Conservation (phyloP, 2,797 vertebrate genomes). For the Molossus molossus region DNA sequence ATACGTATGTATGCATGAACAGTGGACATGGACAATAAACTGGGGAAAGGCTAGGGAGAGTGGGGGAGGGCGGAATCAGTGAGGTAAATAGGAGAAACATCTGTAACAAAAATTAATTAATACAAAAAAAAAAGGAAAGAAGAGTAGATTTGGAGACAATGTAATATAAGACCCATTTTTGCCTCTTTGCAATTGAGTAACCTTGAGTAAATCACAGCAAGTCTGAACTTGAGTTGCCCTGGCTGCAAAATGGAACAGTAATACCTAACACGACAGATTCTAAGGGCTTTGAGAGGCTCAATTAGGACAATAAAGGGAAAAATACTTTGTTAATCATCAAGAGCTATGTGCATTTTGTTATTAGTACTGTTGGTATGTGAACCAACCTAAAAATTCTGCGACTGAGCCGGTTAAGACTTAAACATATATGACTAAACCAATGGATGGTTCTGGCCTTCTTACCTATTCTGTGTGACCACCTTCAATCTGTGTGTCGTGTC, state of each 20-base stretch:
- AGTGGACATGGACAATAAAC: too few relatives aligned
- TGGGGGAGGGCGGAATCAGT: too few relatives aligned
- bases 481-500: neutral
- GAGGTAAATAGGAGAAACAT: too few relatives aligned
- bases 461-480: neutral
- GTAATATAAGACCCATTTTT: constrained; percentile 8
- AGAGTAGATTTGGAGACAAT: constrained; percentile 18
- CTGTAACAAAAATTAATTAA: too few relatives aligned
- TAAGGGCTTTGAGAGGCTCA: neutral
- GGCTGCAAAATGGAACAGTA: neutral
- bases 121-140: neutral
- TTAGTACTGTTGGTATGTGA: neutral
- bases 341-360: neutral
- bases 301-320: neutral
- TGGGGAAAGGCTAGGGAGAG: too few relatives aligned
- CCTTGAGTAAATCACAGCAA: constrained; percentile 6
- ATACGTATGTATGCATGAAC: too few relatives aligned
- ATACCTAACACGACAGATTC: neutral
- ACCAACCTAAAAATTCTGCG: neutral
- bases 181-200: neutral
- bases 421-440: neutral
- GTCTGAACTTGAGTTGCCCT: neutral
- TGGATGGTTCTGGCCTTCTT: neutral
- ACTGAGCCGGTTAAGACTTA: neutral
- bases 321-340: neutral